Percentiles rank a stretch among this genome's conserved stretches.
Conservation (phyloP, 2,797 vertebrate species). For the Manis javanica region DNA sequence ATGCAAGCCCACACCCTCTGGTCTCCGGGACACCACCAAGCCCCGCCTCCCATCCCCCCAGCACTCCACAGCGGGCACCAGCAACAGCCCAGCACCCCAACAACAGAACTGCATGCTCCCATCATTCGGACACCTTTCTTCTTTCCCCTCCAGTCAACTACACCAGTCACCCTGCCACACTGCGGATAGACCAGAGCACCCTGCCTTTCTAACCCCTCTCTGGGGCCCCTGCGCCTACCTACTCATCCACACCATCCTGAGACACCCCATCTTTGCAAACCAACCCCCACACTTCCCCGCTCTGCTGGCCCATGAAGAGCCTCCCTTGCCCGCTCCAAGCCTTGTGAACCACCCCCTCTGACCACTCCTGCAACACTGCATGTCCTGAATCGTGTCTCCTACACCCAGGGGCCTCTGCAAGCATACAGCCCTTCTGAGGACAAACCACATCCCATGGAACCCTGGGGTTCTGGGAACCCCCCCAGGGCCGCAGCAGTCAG, state of each 20-base stretch:
- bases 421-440: neutral
- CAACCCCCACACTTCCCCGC: neutral
- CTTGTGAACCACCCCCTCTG: neutral
- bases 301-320: no score
- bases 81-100: neutral
- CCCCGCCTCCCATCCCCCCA: neutral
- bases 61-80: no score
- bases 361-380: neutral
- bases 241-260: neutral
- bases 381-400: neutral
- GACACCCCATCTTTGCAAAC: neutral
- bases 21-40: neutral
- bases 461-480: neutral
- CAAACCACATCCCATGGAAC: fast-evolving
- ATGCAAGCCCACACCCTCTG: neutral
- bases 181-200: fast-evolving
- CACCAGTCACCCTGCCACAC: neutral
- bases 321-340: neutral
- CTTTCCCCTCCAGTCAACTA: neutral
- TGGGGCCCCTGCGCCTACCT: neutral
- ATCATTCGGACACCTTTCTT: neutral
- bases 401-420: neutral
- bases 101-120: neutral
- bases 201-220: neutral
- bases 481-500: neutral